A percentile compares a stretch with the other conserved stretches of the same genome.
Evolutionary conservation across 1,140 invertebrate genomes (phyloP).

Genomic region (Streblospio benedicti): DNA sequence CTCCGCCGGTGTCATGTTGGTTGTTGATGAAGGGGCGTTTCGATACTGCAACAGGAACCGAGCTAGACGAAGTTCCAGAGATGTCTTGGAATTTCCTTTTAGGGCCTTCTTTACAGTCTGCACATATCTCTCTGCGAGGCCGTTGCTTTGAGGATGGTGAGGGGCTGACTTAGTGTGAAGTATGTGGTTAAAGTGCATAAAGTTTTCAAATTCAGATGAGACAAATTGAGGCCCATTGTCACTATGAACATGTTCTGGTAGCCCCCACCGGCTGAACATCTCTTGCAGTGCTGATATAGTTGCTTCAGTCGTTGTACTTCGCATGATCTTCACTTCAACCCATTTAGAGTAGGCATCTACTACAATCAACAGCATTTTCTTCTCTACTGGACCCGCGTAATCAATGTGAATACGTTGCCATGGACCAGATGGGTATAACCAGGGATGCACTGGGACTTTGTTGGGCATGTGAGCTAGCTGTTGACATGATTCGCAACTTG

Average conservation of each 20-base stretch:
- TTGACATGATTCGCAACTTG: slow-evolving; percentile 22
- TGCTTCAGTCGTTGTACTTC: neutral
- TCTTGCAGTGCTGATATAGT: slow-evolving; percentile 2
- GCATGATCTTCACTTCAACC: neutral
- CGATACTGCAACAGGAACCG: slow-evolving; percentile 5
- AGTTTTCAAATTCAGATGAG: slow-evolving; percentile 26
- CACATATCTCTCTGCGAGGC: slow-evolving; percentile 27
- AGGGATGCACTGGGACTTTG: slow-evolving; percentile 25
- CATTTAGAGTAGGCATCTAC: slow-evolving; percentile 8
- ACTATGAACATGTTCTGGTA: slow-evolving; percentile 12
- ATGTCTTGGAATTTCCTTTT: too few relatives aligned
- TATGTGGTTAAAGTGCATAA: slow-evolving; percentile 20
- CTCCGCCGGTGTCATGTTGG: slow-evolving; percentile 1
- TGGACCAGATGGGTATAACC: slow-evolving; percentile 37
- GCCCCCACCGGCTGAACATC: neutral
- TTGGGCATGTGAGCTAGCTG: slow-evolving; percentile 21
- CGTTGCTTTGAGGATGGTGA: slow-evolving; percentile 30
- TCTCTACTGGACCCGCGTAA: slow-evolving; percentile 45
- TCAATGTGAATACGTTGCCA: slow-evolving; percentile 50
- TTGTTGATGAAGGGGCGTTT: slow-evolving; percentile 2
- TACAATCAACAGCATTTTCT: slow-evolving; percentile 31
- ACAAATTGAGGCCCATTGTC: slow-evolving; percentile 31
- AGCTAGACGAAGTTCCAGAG: neutral
- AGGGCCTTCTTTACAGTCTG: slow-evolving; percentile 21
- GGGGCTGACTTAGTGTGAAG: slow-evolving; percentile 22